Evolutionary conservation across 2,113 vertebrate species (phyloP).

Genomic region (Dermatemys mawii): DNA sequence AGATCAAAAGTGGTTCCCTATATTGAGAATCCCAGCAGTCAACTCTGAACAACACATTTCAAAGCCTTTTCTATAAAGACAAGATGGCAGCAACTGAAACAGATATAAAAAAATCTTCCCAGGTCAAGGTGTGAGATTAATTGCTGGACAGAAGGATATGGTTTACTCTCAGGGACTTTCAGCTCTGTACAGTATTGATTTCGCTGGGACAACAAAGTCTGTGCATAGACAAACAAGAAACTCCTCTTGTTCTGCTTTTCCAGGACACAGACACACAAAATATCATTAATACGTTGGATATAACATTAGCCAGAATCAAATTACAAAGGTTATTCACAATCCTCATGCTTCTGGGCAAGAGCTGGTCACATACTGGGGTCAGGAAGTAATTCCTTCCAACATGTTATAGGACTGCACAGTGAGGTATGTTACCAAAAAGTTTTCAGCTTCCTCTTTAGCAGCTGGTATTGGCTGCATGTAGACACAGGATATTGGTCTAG

Average conservation of each 20-base stretch:
- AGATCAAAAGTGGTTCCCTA: neutral
- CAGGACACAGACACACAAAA: neutral
- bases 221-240: neutral
- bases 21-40: constrained; percentile 4
- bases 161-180: neutral
- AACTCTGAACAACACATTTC: neutral
- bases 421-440: neutral
- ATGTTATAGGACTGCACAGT: neutral
- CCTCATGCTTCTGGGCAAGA: neutral
- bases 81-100: neutral
- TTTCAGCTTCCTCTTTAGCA: neutral
- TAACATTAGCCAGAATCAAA: neutral
- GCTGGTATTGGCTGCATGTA: neutral
- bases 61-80: constrained; percentile 1
- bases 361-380: neutral
- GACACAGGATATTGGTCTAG: neutral
- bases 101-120: neutral
- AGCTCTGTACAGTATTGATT: neutral
- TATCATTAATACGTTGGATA: neutral
- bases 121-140: neutral
- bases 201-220: neutral
- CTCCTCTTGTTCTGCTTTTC: neutral
- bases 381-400: neutral
- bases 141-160: neutral
- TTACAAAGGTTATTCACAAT: neutral